Conservation (phyloP, 2,113 vertebrate genomes). For the Eclectus roratus region DNA sequence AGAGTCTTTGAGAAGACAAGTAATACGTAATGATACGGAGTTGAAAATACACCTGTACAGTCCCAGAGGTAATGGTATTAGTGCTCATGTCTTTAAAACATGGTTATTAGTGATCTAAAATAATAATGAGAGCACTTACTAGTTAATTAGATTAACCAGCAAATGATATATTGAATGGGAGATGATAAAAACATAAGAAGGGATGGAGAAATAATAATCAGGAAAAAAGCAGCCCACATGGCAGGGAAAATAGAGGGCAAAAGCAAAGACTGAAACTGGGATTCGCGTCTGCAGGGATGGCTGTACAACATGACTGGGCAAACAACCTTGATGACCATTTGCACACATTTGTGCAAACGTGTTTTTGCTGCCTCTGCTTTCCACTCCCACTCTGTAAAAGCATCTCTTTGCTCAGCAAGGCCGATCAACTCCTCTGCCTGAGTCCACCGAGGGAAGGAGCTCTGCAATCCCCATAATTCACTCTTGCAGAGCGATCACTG, state of each 20-base stretch:
- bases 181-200: background rate
- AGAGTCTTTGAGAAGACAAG: background rate
- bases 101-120: background rate
- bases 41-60: background rate
- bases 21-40: accelerated
- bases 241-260: background rate
- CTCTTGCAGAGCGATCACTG: background rate
- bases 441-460: background rate
- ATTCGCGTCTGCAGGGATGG: accelerated
- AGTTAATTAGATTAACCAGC: background rate
- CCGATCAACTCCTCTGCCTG: accelerated
- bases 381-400: background rate
- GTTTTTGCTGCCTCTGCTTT: background rate
- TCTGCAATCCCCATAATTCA: background rate
- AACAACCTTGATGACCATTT: accelerated
- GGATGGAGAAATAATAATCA: background rate
- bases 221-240: background rate
- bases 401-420: background rate
- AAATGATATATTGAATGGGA: background rate
- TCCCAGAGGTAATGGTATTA: background rate
- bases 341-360: accelerated
- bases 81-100: background rate
- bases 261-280: background rate
- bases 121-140: background rate
- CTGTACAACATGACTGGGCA: accelerated